Evolutionary conservation across 2,888 invertebrate genomes (phyloP).

Genomic region (Malacosoma neustria): DNA sequence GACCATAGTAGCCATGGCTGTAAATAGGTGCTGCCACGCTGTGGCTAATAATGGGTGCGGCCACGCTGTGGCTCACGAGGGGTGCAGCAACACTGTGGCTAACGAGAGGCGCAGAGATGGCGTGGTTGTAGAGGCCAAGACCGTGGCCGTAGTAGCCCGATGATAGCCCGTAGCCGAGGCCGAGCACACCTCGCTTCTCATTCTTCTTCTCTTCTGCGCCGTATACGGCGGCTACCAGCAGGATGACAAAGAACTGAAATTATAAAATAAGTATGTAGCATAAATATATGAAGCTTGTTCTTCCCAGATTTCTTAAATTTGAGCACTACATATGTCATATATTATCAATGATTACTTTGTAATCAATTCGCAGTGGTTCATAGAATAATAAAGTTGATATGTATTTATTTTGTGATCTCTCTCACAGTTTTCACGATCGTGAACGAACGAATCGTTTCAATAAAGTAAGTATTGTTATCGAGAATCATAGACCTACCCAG

Average conservation of each 20-base stretch:
- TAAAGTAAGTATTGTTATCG: no score
- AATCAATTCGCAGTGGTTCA: no score
- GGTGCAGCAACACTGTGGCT: constrained; percentile 12
- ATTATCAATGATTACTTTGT: no score
- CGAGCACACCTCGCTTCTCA: constrained; percentile 63
- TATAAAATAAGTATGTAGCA: no score
- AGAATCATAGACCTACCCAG: no score
- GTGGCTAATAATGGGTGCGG: constrained; percentile 19
- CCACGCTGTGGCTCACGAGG: constrained; percentile 16
- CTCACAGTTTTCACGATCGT: no score
- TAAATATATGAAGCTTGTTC: no score
- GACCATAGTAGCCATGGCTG: constrained; percentile 16
- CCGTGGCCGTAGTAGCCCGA: constrained; percentile 35
- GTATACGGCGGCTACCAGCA: constrained; percentile 41
- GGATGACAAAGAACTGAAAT: constrained; percentile 42
- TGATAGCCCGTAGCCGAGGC: constrained; percentile 49
- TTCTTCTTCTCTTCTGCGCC: constrained; percentile 61
- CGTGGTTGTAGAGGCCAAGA: constrained; percentile 23
- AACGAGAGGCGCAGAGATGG: constrained; percentile 17
- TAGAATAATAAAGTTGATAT: no score
- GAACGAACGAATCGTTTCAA: no score
- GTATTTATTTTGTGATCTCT: no score
- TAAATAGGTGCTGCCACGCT: constrained; percentile 9
- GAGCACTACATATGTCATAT: no score
- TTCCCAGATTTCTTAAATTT: no score